Base-by-base conservation (phyloP, 2,797 vertebrate species). In the Poecilia velifera region DNA sequence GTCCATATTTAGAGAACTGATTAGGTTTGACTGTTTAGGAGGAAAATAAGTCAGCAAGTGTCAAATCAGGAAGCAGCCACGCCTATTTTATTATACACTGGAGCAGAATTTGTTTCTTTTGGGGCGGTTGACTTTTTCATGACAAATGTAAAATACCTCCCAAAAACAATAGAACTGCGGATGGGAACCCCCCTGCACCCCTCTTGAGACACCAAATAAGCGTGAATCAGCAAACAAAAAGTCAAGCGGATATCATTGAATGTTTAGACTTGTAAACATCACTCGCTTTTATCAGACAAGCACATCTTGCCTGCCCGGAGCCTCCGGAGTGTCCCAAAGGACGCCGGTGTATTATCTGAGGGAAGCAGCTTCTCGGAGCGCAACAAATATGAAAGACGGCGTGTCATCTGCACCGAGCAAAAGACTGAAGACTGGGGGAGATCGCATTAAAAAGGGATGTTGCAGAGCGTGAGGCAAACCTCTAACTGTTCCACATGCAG, bases 211-310 rank as follows among this genome's bases (percentile, higher is more conserved):
- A 84, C 78, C 72, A 79, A 86, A 86, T 84, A 87, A 84, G 89
- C 86, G 49, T 10, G 51, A 41, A 68, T 83, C 74, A 76, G 81
- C 82, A n/a, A 72, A 82, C 68, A 76, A 82, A 51, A 79, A 84
- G 83, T 64, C 20, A 66, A 86, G 76, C 79, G 84, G 90, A 87
- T 83, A 89, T 90, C 88, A 88, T 81, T 89, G 84, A 90, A 84
- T 92, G 91, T 95, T 95, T 95, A 94, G 91, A 92, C 86, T 92
- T 88, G 88, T 87, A 82, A 90, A 89, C 90, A 88, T 93, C 90
- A 89, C 86, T 90, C 92, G 87, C 85, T 84, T 86, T 90, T 95
- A 95, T 96, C 95, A 72, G 85, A 92, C 73, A 51, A 90, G 91
- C 82, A 81, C 93, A 94, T 95, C 94, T 90, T 88, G 86, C 89